A percentile compares a stretch with the other conserved stretches of the same genome.
Conservation (phyloP, 2,797 vertebrate species). For the Cryptoprocta ferox region DNA sequence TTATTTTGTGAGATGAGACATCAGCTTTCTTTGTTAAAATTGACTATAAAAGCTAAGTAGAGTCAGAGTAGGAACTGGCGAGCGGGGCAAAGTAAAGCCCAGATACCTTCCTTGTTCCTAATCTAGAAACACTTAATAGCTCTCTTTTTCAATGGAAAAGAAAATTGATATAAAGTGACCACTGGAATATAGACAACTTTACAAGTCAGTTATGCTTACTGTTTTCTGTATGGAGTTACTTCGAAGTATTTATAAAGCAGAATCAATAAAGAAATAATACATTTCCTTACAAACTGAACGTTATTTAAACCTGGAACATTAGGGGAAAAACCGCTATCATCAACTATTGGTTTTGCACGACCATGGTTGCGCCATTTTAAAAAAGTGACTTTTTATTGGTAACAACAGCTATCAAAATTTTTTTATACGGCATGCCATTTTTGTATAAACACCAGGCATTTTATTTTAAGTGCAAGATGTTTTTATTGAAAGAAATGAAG, state of each 20-base stretch:
- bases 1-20: neutral
- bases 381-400: slow-evolving; percentile 56
- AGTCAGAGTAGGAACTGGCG: neutral
- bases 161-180: slow-evolving; percentile 49
- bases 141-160: neutral
- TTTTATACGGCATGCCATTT: neutral
- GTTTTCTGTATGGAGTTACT: slow-evolving; percentile 38
- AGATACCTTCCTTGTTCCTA: neutral
- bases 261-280: slow-evolving; percentile 53
- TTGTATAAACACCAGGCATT: slow-evolving; percentile 14
- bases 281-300: slow-evolving; percentile 66
- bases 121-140: neutral
- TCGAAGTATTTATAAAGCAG: slow-evolving; percentile 59
- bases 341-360: slow-evolving; percentile 55
- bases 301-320: slow-evolving; percentile 66
- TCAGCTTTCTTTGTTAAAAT: neutral
- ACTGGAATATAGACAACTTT: slow-evolving; percentile 53
- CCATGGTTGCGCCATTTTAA: neutral
- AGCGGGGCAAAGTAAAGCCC: neutral
- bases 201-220: slow-evolving; percentile 40
- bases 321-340: slow-evolving; percentile 41
- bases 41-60: neutral
- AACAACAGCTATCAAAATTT: slow-evolving; percentile 30
- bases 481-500: slow-evolving; percentile 64
- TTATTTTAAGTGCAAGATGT: slow-evolving; percentile 60